Base-by-base conservation (phyloP, 2,888 invertebrate species). In the Fabriciana adippe region DNA sequence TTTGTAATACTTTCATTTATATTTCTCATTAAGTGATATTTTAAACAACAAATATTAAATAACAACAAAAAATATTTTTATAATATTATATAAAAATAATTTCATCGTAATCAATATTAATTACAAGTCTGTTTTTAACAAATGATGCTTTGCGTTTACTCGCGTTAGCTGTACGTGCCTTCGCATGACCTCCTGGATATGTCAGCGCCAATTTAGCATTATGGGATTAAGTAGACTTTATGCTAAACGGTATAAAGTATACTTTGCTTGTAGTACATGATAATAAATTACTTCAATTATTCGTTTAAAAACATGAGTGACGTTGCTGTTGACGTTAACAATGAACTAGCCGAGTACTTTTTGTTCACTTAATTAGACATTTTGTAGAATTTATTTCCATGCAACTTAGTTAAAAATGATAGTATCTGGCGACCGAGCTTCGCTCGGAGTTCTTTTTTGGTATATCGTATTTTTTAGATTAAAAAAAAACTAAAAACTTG, bases 161-260 rank as follows among this genome's bases (percentile, higher is more conserved):
- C 63, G 63, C 67, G 59, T 66, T 18, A 67, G 54, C 65, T 48
- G 66, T 60, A 69, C 68, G 70, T 70, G 67, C 63, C 64, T 50
- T 64, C 63, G 65, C 70, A 69, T 67, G 66, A 60, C 66, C 57
- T 66, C 47, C 31, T 66, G 59, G 45, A 51, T 57, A 63, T 66
- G 55, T 59, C 54, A 41, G 45, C 54, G 47, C 59, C 59, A 59
- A 59, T 66, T 63, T 69, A 31, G 59, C 56, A 60, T 60, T 64
- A 64, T 45, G 35, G 69, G 66, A 67, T 64, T 64, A 60, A 64
- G 66, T 55, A 55, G 45, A 53, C 53, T 68, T 62, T 68, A 65
- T 55, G 18, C 57, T 61, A 66, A 61, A 47, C 66, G 66, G 8
- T 66, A 65, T 55, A 65, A 62, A 68, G 61, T 48, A 56, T 62